Base-by-base conservation (phyloP, 2,113 vertebrate genomes). In the Piaya cayana region DNA sequence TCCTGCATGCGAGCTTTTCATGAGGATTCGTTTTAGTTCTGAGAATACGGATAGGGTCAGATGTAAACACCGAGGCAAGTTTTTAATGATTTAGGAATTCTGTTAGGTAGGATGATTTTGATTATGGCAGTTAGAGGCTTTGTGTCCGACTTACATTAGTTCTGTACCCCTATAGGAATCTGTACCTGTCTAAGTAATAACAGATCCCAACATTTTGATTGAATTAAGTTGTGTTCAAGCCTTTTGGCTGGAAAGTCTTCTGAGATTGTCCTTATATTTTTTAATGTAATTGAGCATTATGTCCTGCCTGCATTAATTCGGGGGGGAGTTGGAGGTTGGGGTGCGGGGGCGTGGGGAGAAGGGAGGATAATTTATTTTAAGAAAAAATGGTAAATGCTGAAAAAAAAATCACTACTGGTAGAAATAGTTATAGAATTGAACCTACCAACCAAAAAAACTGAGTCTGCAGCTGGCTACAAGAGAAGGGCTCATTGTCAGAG, bases 11-110 rank as follows among this genome's bases (percentile, higher is more conserved):
- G 53, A 69, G 47, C 56, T 71, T 45, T 39, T 45, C 74, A 59
- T 71, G 78, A 94, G 80, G 56, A 72, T 89, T 92, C 76, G 13
- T 82, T 88, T 92, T 86, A 89, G 59, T 45, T 67, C 80, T 63
- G 15, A 58, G 84, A 89, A 15, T 47, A 70, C 19, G 60, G 69
- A 17, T 22, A 77, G 50, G 64, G 80, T 95, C 10, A 6, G 86
- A 70, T 81, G 60, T 70, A 91, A 95, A 86, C 32, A 67, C 43
- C 42, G 59, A 86, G 72, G 47, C 55, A 87, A 70, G 32, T 71
- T 92, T 92, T 87, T 79, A 89, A 76, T 79, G 64, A 52, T 78
- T 56, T n/a, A 55, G 84, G 58, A 67, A 79, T 94, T 85, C 58
- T 82, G 18, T 68, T 87, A 78, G 52, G 69, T 39, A 49, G 70